Evolutionary conservation across 2,888 invertebrate genomes (phyloP), one percentile per base, ranked within the genome.

Genomic region (Aleiodes leptofemur): DNA sequence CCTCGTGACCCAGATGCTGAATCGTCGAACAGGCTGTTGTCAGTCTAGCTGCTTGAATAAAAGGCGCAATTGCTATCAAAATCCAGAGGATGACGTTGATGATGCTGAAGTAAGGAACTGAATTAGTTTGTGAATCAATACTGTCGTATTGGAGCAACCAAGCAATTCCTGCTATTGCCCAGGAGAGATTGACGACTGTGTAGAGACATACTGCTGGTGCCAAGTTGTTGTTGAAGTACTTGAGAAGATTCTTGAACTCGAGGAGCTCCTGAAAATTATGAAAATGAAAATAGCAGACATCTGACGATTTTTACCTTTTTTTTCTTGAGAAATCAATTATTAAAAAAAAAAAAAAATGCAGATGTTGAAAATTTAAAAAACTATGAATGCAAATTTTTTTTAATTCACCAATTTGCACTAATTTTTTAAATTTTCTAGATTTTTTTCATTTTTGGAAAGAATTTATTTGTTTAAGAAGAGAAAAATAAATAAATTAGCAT

Each of bases 1-100:
- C 92, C 88, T 95, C 95, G 88, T 96, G 96, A 0, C 96, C 96
- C 72, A 94, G 93, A 16, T 92, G 92, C 87, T 93, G 94, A n/a
- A 95, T 92, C 80, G 92, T 91, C 29, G 92, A 91, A 83, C 96
- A 96, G 55, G 94, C 93, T 9, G 92, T 92, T 0, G 95, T 94
- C 77, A 96, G 90, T 71, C 95, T 92, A 0, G 96, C 94, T 16
- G 96, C 96, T 94, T 95, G 95, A 79, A 95, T 91, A 82, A 96
- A 93, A 7, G 95, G 95, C 57, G 92, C 93, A 4, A 92, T 76
- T 0, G 93, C 91, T 68, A 95, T 92, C 16, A 93, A 89, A 79
- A 93, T 87, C 95, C 95, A 95, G 68, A 95, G 87, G 71, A 91
- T 76, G 73, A 92, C 91, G 81, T 94, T 94, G 57, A 93, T 86